These are phyloP conservation scores for Ephestia elutella DNA, from an alignment of 1,140 invertebrate genomes.

Conservation along the genomic window DNA sequence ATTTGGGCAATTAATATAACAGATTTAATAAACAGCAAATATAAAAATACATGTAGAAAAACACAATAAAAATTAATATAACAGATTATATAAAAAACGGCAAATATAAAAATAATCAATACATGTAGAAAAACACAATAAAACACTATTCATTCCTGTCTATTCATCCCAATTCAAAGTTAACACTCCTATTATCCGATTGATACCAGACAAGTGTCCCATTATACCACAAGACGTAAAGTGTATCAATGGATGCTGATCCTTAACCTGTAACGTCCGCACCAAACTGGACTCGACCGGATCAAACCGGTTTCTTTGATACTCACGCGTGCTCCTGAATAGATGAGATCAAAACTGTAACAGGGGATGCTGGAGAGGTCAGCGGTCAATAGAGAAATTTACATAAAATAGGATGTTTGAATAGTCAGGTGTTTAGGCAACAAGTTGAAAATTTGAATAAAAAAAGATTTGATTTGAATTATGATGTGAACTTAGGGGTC, in stretches of 20 bases:
- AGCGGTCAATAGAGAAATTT: neutral
- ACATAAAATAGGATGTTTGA: neutral
- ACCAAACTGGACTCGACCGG: neutral
- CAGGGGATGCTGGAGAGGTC: neutral
- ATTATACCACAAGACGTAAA: constrained; percentile 37
- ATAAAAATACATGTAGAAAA: no score
- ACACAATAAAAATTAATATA: no score
- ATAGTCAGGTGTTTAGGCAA: neutral
- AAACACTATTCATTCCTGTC: neutral
- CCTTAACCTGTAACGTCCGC: neutral
- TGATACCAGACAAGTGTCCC: neutral
- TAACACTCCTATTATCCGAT: neutral
- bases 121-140: neutral
- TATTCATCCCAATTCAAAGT: neutral
- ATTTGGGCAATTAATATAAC: no score
- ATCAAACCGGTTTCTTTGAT: neutral
- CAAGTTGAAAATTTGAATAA: neutral
- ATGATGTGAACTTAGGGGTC: no score
- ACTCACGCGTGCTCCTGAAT: neutral
- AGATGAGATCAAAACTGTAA: neutral
- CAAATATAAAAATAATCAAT: neutral
- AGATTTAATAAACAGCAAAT: no score
- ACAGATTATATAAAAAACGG: neutral
- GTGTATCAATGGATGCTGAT: constrained; percentile 35
- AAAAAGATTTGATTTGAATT: no score